Evolutionary conservation across 2,113 vertebrate species (phyloP).

Genomic region (Cinclus mexicanus): DNA sequence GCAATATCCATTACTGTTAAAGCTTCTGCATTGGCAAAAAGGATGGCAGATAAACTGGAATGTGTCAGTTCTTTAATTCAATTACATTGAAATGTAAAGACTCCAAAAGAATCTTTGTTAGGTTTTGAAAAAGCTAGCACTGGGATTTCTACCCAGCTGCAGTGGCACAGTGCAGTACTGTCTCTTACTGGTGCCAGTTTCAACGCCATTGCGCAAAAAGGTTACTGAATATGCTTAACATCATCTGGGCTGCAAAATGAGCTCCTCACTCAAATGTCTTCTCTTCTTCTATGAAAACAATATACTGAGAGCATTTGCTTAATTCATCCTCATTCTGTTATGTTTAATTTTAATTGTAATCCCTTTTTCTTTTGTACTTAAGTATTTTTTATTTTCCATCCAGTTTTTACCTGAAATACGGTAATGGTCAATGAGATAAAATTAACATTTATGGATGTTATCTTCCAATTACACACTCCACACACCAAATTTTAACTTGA

Average conservation of each 20-base stretch:
- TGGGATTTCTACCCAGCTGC: conserved; percentile 63
- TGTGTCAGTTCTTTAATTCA: conserved; percentile 52
- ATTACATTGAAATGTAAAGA: conserved; percentile 62
- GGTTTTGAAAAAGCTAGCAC: conserved; percentile 46
- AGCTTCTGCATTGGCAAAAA: not conserved
- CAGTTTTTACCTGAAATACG: not conserved
- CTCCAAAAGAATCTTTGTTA: conserved; percentile 67
- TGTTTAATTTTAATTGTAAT: not conserved
- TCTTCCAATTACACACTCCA: not conserved
- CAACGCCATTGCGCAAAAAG: conserved; percentile 23
- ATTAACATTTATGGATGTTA: not conserved
- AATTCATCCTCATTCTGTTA: conserved; percentile 47
- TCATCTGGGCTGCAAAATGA: not conserved
- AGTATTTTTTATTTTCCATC: not conserved
- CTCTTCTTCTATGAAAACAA: conserved; percentile 36
- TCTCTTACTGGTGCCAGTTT: conserved; percentile 39
- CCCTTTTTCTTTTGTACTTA: not conserved
- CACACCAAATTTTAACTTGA: not conserved
- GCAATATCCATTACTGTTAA: not conserved
- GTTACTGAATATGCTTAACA: conserved; percentile 60
- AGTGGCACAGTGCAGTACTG: conserved; percentile 68
- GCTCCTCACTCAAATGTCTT: conserved; percentile 19
- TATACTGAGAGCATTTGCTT: conserved; percentile 46
- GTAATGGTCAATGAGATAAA: not conserved
- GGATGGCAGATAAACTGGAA: not conserved